A percentile compares a stretch with the other conserved stretches of the same genome.
Conservation (phyloP, 2,888 invertebrate genomes). For the Steromphala cineraria region DNA sequence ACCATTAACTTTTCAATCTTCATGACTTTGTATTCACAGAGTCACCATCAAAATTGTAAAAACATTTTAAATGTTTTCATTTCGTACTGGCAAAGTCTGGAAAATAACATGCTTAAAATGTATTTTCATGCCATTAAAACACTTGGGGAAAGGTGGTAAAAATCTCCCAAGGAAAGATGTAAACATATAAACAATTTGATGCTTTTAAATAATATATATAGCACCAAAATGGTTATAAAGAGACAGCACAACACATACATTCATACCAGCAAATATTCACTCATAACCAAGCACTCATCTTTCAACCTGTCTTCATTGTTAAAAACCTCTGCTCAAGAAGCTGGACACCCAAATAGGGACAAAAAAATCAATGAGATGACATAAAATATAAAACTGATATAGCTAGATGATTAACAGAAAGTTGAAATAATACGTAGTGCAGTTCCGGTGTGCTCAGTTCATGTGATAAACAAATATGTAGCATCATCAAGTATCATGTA, state of each 20-base stretch:
- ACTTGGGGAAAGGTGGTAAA: not conserved
- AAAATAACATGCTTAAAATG: too few relatives aligned
- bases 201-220: not conserved
- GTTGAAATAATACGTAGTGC: not conserved
- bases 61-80: too few relatives aligned
- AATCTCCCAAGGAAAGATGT: not conserved
- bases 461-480: conserved; percentile 5
- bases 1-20: too few relatives aligned
- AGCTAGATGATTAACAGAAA: not conserved
- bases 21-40: too few relatives aligned
- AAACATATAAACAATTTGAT: not conserved
- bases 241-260: conserved; percentile 14
- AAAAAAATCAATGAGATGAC: conserved; percentile 47
- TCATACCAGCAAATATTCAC: not conserved
- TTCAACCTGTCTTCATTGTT: not conserved
- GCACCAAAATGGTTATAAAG: not conserved
- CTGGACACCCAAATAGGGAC: conserved; percentile 71
- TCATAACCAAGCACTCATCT: not conserved
- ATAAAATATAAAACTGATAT: conserved; percentile 21
- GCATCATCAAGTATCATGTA: not conserved
- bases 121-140: too few relatives aligned
- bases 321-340: conserved; percentile 49
- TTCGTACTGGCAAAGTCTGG: too few relatives aligned
- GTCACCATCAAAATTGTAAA: too few relatives aligned
- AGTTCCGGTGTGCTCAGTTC: conserved; percentile 6